These are phyloP conservation scores for Pyrocephalus nanus DNA, from an alignment of 2,797 vertebrate species.

Conservation along the genomic window DNA sequence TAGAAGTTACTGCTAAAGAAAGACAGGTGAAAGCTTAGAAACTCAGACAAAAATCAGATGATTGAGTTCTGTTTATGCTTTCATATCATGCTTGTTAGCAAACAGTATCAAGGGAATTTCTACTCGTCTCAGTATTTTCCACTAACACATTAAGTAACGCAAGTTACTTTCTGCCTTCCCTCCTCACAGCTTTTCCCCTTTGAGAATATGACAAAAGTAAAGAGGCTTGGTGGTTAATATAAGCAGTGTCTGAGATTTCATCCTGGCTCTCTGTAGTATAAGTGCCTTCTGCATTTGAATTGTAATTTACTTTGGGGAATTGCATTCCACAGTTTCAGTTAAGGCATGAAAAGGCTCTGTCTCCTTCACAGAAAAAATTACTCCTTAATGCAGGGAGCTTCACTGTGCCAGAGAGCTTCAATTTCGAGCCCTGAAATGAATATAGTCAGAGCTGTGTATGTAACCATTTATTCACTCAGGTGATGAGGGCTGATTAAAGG, in stretches of 20 bases:
- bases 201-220: background rate
- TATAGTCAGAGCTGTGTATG: background rate
- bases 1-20: background rate
- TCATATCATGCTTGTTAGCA: background rate
- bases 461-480: background rate
- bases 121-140: background rate
- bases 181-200: background rate
- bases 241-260: background rate
- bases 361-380: background rate
- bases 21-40: background rate
- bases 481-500: background rate
- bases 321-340: background rate
- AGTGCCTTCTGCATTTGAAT: background rate
- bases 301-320: background rate
- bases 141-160: background rate
- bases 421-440: background rate
- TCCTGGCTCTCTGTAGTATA: background rate
- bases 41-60: background rate
- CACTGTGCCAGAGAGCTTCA: background rate
- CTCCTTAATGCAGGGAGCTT: background rate
- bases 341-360: background rate
- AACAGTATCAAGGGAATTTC: background rate
- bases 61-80: background rate
- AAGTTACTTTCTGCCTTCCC: background rate
- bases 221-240: background rate